Evolutionary conservation across 2,888 invertebrate species (phyloP), one percentile per base, ranked within the genome.

Genomic region (Loripinus fragilis): DNA sequence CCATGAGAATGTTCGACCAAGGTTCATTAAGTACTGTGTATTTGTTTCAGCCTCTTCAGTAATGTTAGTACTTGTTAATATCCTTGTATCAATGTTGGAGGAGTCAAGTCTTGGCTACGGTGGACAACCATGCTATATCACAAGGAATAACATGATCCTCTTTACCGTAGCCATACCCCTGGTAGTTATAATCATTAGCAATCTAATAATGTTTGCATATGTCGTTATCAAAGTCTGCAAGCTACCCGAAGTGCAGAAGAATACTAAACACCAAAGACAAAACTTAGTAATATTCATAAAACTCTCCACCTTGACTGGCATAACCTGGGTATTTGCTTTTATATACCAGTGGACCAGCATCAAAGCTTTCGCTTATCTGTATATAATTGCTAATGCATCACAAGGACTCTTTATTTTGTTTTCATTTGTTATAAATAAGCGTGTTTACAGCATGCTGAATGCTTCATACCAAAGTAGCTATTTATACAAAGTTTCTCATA

Each of bases 381-480:
- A 69, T 33, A 78, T 76, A 5, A 33, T 83, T 42, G 64, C 78
- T 17, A 78, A 76, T 64, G 83, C 78, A 10, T 73, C 78, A 42
- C 83, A 83, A 65, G 83, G 83, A 25, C 20, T 83, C 7, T 80
- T 83, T n/a, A 80, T 83, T 25, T 78, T 83, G 78, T 17, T 78
- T 28, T 78, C 83, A 10, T 83, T 83, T 64, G 71, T 80, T 30
- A 28, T 41, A 10, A 83, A 83, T 28, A 67, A 66, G 42, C 69
- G 80, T 7, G 76, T 80, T 20, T 52, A 41, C 20, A 70, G 48
- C 50, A 25, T 70, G 50, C n/a, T 35, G 3, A 48, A 10, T 20
- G 15, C 25, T 10, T 60, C 60, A 10, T 60, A 60, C 20, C 12
- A 17, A 33, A 60, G 33, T 15, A 60, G 60, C 20, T 33, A 25